Evolutionary conservation across 2,113 vertebrate species (phyloP).

Genomic region (Coturnix japonica): DNA sequence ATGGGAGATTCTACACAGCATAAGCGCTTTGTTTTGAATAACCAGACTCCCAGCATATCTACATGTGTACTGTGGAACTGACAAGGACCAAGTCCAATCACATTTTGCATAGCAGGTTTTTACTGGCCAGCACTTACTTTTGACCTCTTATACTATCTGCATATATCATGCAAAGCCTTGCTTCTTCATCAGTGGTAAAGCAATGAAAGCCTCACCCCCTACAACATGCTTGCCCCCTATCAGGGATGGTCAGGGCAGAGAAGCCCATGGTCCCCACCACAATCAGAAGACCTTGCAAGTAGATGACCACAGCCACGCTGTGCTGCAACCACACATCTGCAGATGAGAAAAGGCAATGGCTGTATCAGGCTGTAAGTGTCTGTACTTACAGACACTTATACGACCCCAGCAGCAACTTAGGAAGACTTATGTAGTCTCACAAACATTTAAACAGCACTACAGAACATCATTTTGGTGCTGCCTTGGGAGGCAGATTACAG

Average conservation of each 20-base stretch:
- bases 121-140: slow-evolving; percentile 88
- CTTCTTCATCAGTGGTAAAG: slow-evolving; percentile 89
- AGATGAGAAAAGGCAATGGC: slow-evolving; percentile 91
- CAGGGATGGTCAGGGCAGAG: slow-evolving; percentile 93
- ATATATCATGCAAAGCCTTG: slow-evolving; percentile 87
- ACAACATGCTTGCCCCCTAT: slow-evolving; percentile 93
- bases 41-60: slow-evolving; percentile 78
- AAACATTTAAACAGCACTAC: neutral
- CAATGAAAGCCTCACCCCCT: slow-evolving; percentile 94
- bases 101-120: slow-evolving; percentile 88
- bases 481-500: neutral
- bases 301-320: slow-evolving; percentile 97
- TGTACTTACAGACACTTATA: slow-evolving; percentile 59
- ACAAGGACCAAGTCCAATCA: slow-evolving; percentile 88
- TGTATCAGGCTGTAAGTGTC: slow-evolving; percentile 79
- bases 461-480: neutral
- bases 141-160: slow-evolving; percentile 86
- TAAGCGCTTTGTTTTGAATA: slow-evolving; percentile 48
- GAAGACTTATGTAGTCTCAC: neutral
- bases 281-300: slow-evolving; percentile 93
- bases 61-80: slow-evolving; percentile 81
- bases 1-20: slow-evolving; percentile 81
- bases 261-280: slow-evolving; percentile 95
- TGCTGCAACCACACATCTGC: slow-evolving; percentile 93
- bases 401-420: slow-evolving; percentile 18